These are phyloP conservation scores for Gonocerus acuteangulatus DNA, from an alignment of 2,888 invertebrate genomes.

Conservation along the genomic window DNA sequence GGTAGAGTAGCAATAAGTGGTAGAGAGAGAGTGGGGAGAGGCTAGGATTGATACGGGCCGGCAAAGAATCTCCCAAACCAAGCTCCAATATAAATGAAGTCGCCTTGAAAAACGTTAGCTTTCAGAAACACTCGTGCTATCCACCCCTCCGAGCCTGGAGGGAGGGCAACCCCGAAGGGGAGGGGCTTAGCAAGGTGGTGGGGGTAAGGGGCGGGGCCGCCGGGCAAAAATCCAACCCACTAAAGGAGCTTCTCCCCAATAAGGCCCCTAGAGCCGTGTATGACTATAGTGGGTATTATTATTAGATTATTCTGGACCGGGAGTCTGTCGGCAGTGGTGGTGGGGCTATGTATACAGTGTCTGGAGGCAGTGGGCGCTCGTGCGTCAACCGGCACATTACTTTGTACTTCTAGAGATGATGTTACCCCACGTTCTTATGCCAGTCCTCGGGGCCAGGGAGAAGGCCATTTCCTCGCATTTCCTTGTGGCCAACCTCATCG, in stretches of 20 bases:
- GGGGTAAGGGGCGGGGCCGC: slow-evolving; percentile 33
- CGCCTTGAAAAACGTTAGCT: slow-evolving; percentile 33
- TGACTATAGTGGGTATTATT: slow-evolving; percentile 38
- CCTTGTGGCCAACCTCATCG: slow-evolving; percentile 29
- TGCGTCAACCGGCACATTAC: background rate
- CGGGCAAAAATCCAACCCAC: slow-evolving; percentile 37
- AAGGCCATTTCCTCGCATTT: slow-evolving; percentile 28
- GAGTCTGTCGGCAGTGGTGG: slow-evolving; percentile 1
- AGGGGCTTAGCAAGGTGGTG: slow-evolving; percentile 14
- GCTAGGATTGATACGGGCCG: slow-evolving; percentile 32
- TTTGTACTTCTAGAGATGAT: slow-evolving; percentile 12
- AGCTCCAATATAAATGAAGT: slow-evolving; percentile 34
- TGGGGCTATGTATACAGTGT: slow-evolving; percentile 34
- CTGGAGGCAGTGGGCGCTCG: slow-evolving; percentile 2
- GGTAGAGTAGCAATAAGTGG: slow-evolving; percentile 17
- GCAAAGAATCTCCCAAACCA: slow-evolving; percentile 30
- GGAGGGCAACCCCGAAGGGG: slow-evolving; percentile 1
- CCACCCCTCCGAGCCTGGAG: background rate
- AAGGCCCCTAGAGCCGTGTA: slow-evolving; percentile 34
- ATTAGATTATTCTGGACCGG: slow-evolving; percentile 36
- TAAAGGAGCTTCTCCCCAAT: slow-evolving; percentile 35
- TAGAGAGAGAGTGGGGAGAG: slow-evolving; percentile 1
- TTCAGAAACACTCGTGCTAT: slow-evolving; percentile 31
- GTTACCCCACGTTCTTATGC: slow-evolving; percentile 32
- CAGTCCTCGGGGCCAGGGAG: slow-evolving; percentile 26